Conservation (phyloP, 2,888 invertebrate genomes). For the Pyrrhosoma nymphula region DNA sequence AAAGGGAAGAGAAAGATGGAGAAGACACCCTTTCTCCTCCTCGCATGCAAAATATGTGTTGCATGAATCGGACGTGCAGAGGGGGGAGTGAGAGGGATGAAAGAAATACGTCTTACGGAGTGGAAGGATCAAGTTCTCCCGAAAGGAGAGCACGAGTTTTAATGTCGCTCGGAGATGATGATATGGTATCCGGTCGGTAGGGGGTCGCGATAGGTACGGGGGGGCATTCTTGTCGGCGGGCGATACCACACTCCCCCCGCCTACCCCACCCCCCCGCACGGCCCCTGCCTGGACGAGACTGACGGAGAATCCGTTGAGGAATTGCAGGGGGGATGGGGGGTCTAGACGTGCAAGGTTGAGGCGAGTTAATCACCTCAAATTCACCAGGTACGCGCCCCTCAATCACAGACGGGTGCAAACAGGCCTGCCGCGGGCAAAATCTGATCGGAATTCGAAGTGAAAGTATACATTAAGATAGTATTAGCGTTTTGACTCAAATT, state of each 20-base stretch:
- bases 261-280: not conserved
- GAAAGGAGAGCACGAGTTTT: too few species aligned
- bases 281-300: not conserved
- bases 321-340: not conserved
- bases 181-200: not conserved
- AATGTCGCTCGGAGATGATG: too few species aligned
- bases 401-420: not conserved
- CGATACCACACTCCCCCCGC: not conserved
- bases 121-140: too few species aligned
- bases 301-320: not conserved
- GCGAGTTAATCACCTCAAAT: not conserved
- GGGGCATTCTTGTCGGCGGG: too few species aligned
- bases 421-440: too few species aligned
- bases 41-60: constrained; percentile 38
- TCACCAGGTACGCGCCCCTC: not conserved
- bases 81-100: too few species aligned
- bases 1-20: not conserved
- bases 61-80: not conserved
- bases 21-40: not conserved
- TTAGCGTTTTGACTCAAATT: too few species aligned
- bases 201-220: not conserved
- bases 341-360: too few species aligned
- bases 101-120: too few species aligned
- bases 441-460: too few species aligned
- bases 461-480: too few species aligned